These are phyloP conservation scores for Brachionus asplanchnoidis DNA, from an alignment of 1,140 invertebrate genomes.

Conservation along the genomic window DNA sequence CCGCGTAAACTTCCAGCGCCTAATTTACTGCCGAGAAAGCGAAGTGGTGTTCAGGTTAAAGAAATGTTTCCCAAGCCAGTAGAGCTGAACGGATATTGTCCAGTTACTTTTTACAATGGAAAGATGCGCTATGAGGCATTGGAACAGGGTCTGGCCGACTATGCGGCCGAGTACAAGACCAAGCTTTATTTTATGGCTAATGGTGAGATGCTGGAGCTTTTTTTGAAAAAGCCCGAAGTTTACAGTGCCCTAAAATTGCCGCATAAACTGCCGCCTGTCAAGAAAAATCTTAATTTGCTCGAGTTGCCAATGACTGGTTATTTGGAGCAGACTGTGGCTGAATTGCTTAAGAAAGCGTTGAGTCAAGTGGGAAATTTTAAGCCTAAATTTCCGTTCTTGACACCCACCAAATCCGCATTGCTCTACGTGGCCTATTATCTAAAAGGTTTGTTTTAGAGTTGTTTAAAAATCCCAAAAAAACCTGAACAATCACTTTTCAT, in stretches of 20 bases:
- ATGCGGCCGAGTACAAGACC: slow-evolving; percentile 52
- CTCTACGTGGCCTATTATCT: slow-evolving; percentile 56
- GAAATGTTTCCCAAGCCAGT: slow-evolving; percentile 46
- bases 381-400: slow-evolving; percentile 58
- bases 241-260: slow-evolving; percentile 44
- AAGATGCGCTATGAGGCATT: slow-evolving; percentile 54
- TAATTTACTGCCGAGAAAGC: slow-evolving; percentile 49
- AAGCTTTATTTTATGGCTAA: slow-evolving; percentile 51
- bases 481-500: too few species aligned
- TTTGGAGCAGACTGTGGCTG: slow-evolving; percentile 56
- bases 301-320: slow-evolving; percentile 56
- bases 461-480: too few species aligned
- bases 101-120: slow-evolving; percentile 55
- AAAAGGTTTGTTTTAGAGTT: not conserved
- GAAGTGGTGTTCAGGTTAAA: slow-evolving; percentile 47
- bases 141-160: slow-evolving; percentile 51
- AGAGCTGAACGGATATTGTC: slow-evolving; percentile 55
- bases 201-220: slow-evolving; percentile 54
- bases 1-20: slow-evolving; percentile 49
- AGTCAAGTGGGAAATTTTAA: slow-evolving; percentile 55
- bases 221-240: slow-evolving; percentile 52
- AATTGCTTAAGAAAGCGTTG: slow-evolving; percentile 52
- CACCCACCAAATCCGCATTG: slow-evolving; percentile 52
- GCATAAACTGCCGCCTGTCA: slow-evolving; percentile 56
- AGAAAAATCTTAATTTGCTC: slow-evolving; percentile 48